Evolutionary conservation across 2,797 vertebrate species (phyloP), one percentile per base, ranked within the genome.

Genomic region (Propithecus perrieri): DNA sequence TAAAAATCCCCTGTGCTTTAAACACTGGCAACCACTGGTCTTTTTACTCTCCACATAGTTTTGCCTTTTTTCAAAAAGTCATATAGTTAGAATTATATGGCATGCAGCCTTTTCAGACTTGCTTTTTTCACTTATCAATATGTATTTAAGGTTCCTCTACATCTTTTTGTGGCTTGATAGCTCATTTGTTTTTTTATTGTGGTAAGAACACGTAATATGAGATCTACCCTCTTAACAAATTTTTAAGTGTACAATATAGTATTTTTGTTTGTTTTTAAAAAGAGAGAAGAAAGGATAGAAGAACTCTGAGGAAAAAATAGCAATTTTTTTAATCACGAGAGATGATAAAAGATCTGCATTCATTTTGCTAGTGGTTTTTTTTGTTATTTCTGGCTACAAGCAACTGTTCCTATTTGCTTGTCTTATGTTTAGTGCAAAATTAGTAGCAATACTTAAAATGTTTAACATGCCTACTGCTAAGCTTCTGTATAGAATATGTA

Each of bases 401-500:
- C 7, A 69, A 61, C 63, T 69, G 4, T 91, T 91, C 14, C 48
- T 85, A 20, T 89, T 93, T 92, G 13, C 20, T 85, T 90, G 79
- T 80, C 18, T 85, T 69, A n/a, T 24, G 11, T 81, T 76, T 94
- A 81, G n/a, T 72, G 24, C 57, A 95, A 87, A 97, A 90, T 91
- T 76, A 89, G 46, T 50, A 94, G 38, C n/a, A 59, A 81, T 57
- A 69, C 55, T 46, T 85, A 80, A 87, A 71, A 71, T 6, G 20
- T 28, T 88, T 89, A 85, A 63, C 46, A 46, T 72, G 46, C 84
- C 72, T 89, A 35, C 55, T 87, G 96, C 22, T 91, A 80, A 96
- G 28, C 76, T 91, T 91, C 72, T 61, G n/a, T 85, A 38, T 91
- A 50, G 61, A 83, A 46, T 87, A 33, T 78, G 69, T 94, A 55